phyloP scores from a whole-genome alignment of 2,888 invertebrate genomes.

The Stenchaetothrips biformis region DNA sequence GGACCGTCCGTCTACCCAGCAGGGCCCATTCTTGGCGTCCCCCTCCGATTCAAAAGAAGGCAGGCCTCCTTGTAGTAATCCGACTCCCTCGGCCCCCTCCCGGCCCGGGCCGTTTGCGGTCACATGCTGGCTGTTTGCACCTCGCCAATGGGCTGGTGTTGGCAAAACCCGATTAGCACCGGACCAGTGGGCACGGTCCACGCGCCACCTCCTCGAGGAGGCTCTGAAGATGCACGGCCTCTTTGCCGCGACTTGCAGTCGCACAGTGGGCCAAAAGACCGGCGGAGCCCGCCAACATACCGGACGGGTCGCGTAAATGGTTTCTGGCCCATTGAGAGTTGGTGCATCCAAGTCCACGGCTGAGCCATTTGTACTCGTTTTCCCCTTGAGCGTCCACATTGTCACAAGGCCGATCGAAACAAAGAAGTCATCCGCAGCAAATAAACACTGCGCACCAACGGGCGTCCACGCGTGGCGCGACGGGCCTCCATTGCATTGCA shows the following conservation, averaged over 20 bases:
- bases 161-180: not conserved
- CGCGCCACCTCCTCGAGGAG: too few relatives aligned
- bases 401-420: not conserved
- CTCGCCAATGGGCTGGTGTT: not conserved
- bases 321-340: too few relatives aligned
- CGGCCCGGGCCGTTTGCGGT: not conserved
- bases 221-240: too few relatives aligned
- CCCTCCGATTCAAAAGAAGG: not conserved
- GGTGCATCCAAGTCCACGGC: not conserved
- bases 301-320: too few relatives aligned
- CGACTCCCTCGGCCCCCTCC: not conserved
- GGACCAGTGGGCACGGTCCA: too few relatives aligned
- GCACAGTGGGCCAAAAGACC: too few relatives aligned
- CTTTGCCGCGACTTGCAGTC: too few relatives aligned
- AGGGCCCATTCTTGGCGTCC: not conserved
- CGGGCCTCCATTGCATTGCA: not conserved
- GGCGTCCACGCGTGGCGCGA: not conserved
- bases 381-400: too few relatives aligned
- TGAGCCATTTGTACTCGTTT: not conserved
- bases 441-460: not conserved
- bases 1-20: not conserved
- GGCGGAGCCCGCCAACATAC: too few relatives aligned
- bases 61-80: not conserved
- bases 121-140: not conserved
- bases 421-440: not conserved